Conservation (phyloP, 2,888 invertebrate species). For the Strigamia transsilvanica region DNA sequence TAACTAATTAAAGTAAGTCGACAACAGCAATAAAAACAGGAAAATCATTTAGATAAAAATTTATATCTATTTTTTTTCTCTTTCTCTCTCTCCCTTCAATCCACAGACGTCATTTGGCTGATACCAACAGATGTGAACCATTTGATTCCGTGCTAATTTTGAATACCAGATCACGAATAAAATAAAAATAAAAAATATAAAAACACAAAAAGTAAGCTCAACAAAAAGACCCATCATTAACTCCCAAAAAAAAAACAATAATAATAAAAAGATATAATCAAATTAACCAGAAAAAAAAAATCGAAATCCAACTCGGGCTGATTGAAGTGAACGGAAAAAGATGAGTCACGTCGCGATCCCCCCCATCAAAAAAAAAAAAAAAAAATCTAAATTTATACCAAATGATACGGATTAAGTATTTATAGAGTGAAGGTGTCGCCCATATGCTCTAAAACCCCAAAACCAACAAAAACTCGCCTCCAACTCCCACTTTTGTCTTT, state of each 20-base stretch:
- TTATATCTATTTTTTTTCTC: background rate
- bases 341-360: background rate
- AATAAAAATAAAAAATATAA: background rate
- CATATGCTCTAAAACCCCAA: background rate
- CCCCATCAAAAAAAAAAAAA: background rate
- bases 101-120: background rate
- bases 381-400: slow-evolving; percentile 26
- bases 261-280: slow-evolving; percentile 25
- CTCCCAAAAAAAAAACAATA: background rate
- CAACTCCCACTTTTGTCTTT: background rate
- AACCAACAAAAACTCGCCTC: background rate
- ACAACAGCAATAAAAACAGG: background rate
- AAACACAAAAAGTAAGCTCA: background rate
- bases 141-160: slow-evolving; percentile 20
- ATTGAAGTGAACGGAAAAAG: slow-evolving; percentile 27
- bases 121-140: background rate
- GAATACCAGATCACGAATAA: background rate
- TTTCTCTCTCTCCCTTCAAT: background rate
- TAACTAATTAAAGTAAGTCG: slow-evolving; percentile 1
- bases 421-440: slow-evolving; percentile 40
- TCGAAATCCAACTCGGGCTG: slow-evolving; percentile 42
- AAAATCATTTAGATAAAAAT: background rate
- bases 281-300: slow-evolving; percentile 40
- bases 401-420: slow-evolving; percentile 34
- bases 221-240: background rate